Evolutionary conservation across 2,888 invertebrate genomes (phyloP), one percentile per base, ranked within the genome.

Genomic region (Drosophila tanythrix): DNA sequence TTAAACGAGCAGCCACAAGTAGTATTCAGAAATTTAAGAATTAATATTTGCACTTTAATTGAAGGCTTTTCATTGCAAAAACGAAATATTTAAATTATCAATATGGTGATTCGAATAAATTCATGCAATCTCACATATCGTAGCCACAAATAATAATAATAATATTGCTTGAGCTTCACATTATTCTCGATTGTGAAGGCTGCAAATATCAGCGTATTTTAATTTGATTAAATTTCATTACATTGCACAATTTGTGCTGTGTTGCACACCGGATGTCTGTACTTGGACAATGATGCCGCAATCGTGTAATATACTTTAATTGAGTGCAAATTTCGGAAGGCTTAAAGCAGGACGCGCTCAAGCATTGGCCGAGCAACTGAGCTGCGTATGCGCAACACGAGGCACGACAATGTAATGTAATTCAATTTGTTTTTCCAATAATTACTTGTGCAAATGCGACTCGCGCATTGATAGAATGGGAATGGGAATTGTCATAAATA

Each of bases 311-410:
- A 64, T 58, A 50, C 62, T 66, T 88, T 88, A 89, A 89, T 89
- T 86, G 81, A 84, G 83, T 90, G 89, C 79, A 80, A 88, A 90
- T 88, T 88, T 85, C 82, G 71, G 80, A 76, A 78, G 76, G 72
- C 77, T 63, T 40, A 48, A 64, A 52, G 56, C 61, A 57, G 31
- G 7, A 10, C 5, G 3, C 15, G 18, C 21, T 52, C 15, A 33
- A 21, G 8, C n/a, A 52, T 29, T 51, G 27, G 10, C 36, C 52
- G 64, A 10, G 33, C 11, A 18, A 33, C 71, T 58, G 46, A 8
- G 43, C 62, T 33, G 33, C 80, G 78, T 65, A 67, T 81, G 35
- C 70, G 68, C 63, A 72, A 79, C 40, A 36, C 40, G 66, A 53
- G 33, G 36, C 25, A 69, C 73, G 62, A 33, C 53, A 40, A 58